Conservation (phyloP, 2,113 vertebrate species). For the Terrapene triunguis region DNA sequence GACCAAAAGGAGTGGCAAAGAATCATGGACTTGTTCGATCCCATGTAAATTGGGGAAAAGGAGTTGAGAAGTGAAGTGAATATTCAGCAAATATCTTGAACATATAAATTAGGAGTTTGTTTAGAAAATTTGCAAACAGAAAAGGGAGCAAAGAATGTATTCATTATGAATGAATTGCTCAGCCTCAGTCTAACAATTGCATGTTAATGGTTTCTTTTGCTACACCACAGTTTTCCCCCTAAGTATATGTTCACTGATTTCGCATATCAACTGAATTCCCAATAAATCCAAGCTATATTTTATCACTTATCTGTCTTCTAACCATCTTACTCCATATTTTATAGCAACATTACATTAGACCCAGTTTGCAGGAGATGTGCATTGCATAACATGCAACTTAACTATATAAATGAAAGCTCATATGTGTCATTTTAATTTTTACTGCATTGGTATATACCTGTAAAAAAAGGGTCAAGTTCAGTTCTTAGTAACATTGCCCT, state of each 20-base stretch:
- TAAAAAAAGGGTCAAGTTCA: background rate
- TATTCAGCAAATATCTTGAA: constrained; percentile 62
- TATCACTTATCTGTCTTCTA: constrained; percentile 13
- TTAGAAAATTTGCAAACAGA: constrained; percentile 53
- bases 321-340: constrained; percentile 47
- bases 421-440: background rate
- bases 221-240: constrained; percentile 61
- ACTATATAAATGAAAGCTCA: background rate
- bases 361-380: background rate
- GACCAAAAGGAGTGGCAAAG: background rate
- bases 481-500: background rate
- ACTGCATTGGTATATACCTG: background rate
- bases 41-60: background rate
- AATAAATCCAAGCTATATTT: constrained; percentile 71
- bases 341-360: constrained; percentile 56
- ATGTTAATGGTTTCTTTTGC: constrained; percentile 73
- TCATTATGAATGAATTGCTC: constrained; percentile 77
- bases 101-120: constrained; percentile 73
- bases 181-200: constrained; percentile 74
- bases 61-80: background rate
- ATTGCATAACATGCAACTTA: background rate
- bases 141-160: constrained; percentile 60
- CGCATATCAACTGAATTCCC: constrained; percentile 71
- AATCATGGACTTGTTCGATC: background rate
- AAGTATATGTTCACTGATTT: constrained; percentile 72